Evolutionary conservation across 2,113 vertebrate genomes (phyloP).

Genomic region (Suncus etruscus): DNA sequence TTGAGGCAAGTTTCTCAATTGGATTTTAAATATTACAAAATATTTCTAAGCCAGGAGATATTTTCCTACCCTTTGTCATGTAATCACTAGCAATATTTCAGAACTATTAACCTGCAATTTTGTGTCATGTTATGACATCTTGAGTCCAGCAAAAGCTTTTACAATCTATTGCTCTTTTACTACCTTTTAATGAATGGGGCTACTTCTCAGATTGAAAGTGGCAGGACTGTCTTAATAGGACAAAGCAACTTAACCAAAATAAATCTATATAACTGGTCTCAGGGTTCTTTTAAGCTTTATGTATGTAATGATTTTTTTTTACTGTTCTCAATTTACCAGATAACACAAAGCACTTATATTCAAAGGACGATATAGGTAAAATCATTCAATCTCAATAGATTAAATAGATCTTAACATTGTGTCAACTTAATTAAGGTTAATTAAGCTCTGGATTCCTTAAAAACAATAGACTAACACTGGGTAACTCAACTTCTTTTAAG

Average conservation of each 20-base stretch:
- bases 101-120: background rate
- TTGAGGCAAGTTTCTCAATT: no score
- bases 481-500: background rate
- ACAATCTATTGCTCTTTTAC: background rate
- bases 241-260: slow-evolving; percentile 1
- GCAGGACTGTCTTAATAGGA: background rate
- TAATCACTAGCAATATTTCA: background rate
- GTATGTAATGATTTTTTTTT: background rate
- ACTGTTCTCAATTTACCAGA: background rate
- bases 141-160: background rate
- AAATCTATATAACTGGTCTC: slow-evolving; percentile 1
- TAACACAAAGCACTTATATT: background rate
- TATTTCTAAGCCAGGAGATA: background rate
- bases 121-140: background rate
- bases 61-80: background rate
- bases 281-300: background rate
- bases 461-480: background rate
- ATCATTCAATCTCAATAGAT: slow-evolving; percentile 11
- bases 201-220: background rate
- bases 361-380: slow-evolving; percentile 19
- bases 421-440: slow-evolving; percentile 41
- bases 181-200: background rate
- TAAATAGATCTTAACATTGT: slow-evolving; percentile 13
- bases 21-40: background rate
- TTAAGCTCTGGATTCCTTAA: slow-evolving; percentile 25